These are phyloP conservation scores for Protosalanx chinensis DNA, from an alignment of 2,797 vertebrate genomes.

Conservation along the genomic window DNA sequence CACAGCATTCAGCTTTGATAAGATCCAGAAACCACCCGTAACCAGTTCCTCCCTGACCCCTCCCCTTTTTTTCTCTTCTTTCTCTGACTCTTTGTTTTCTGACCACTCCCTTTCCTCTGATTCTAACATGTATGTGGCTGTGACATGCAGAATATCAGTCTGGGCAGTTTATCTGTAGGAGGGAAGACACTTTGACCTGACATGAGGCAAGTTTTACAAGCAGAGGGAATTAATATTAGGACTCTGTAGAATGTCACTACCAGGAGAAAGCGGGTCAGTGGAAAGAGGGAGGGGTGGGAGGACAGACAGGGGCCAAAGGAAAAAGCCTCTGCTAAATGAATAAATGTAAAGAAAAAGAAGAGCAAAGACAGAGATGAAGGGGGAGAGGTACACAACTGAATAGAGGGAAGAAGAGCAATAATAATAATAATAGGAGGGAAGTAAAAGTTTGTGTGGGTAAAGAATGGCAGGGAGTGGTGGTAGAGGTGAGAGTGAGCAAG, in stretches of 20 bases:
- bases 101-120: constrained; percentile 55
- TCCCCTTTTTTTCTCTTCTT: constrained; percentile 21
- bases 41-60: constrained; percentile 36
- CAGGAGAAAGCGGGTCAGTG: background rate
- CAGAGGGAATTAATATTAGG: too few species aligned
- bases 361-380: background rate
- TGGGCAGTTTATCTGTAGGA: background rate
- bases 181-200: background rate
- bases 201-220: background rate
- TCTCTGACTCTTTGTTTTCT: constrained; percentile 40
- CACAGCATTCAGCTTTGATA: constrained; percentile 52
- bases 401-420: background rate
- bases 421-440: background rate
- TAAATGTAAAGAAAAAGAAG: background rate
- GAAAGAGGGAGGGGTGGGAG: background rate
- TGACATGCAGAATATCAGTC: constrained; percentile 18
- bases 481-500: constrained; percentile 24
- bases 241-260: background rate
- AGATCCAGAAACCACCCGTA: constrained; percentile 41
- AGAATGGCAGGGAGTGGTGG: constrained; percentile 42
- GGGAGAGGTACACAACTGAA: background rate
- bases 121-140: constrained; percentile 15
- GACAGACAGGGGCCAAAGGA: background rate
- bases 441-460: background rate
- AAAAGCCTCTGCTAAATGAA: background rate